Percentiles rank a stretch among this genome's conserved stretches.
Conservation (phyloP, 2,113 vertebrate species). For the Cranoglanis bouderius region DNA sequence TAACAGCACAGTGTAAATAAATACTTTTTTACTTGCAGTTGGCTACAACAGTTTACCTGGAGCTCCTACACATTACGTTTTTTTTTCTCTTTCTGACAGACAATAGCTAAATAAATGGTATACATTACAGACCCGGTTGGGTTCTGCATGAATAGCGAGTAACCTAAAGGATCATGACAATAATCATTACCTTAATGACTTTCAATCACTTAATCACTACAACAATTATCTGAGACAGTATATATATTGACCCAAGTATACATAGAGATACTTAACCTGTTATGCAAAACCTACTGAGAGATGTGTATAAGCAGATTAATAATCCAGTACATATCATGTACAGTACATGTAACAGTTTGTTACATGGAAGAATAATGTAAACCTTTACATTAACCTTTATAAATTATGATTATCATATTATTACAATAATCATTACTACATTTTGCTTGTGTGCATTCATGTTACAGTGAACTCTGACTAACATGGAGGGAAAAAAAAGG, state of each 20-base stretch:
- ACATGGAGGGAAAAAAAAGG: not conserved
- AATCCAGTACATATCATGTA: not conserved
- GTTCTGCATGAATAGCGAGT: not conserved
- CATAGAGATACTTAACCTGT: not conserved
- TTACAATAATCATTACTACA: not conserved
- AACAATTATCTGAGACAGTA: not conserved
- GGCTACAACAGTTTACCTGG: not conserved
- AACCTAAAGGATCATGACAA: not conserved
- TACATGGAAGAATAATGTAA: not conserved
- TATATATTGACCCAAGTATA: not conserved
- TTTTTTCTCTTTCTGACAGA: not conserved
- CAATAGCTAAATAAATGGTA: not conserved
- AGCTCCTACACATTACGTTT: not conserved
- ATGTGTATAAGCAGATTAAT: not conserved
- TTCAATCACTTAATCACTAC: not conserved
- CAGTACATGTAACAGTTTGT: not conserved
- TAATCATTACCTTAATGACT: not conserved
- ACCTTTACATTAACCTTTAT: too few relatives aligned
- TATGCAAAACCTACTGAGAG: not conserved
- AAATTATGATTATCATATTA: not conserved
- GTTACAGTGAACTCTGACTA: not conserved
- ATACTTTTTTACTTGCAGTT: constrained; percentile 1
- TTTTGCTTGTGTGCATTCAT: not conserved
- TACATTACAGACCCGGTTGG: not conserved
- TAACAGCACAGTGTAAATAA: constrained; percentile 19